Evolutionary conservation across 2,113 vertebrate genomes (phyloP).

Genomic region (Hyperopisus bebe): DNA sequence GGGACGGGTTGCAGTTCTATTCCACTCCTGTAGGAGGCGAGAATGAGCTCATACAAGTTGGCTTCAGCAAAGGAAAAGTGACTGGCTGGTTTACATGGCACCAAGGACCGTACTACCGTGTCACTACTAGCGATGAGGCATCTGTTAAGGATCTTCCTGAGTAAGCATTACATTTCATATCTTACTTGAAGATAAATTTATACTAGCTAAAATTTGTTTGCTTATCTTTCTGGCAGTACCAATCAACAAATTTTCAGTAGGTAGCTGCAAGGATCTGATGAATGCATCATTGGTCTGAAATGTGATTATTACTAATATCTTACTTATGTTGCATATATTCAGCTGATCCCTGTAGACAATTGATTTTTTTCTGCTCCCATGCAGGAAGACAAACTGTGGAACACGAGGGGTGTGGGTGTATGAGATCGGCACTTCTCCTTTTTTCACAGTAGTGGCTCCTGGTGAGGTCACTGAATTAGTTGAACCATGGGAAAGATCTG

Average conservation of each 20-base stretch:
- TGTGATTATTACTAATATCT: background rate
- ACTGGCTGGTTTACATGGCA: conserved; percentile 57
- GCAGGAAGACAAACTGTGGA: conserved; percentile 81
- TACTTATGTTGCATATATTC: background rate
- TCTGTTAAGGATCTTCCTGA: conserved; percentile 67
- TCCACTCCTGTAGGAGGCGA: conserved; percentile 55
- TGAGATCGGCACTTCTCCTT: conserved; percentile 73
- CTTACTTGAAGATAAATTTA: background rate
- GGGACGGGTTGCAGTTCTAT: conserved; percentile 73
- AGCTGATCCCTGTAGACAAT: background rate
- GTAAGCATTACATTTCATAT: conserved; percentile 56
- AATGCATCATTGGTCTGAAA: background rate
- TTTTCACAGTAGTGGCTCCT: conserved; percentile 57
- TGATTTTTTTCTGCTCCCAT: background rate
- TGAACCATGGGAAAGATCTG: background rate
- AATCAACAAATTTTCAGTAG: background rate
- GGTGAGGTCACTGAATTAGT: conserved; percentile 56
- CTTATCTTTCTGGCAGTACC: background rate
- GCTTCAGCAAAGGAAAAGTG: conserved; percentile 74
- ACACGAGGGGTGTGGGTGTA: conserved; percentile 79
- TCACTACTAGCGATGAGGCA: conserved; percentile 63
- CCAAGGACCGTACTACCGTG: conserved; percentile 68
- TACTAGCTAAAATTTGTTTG: background rate
- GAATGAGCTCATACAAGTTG: conserved; percentile 57
- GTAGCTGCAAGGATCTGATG: background rate